These are phyloP conservation scores for Microplitis mediator DNA, from an alignment of 1,140 invertebrate genomes.

Conservation along the genomic window DNA sequence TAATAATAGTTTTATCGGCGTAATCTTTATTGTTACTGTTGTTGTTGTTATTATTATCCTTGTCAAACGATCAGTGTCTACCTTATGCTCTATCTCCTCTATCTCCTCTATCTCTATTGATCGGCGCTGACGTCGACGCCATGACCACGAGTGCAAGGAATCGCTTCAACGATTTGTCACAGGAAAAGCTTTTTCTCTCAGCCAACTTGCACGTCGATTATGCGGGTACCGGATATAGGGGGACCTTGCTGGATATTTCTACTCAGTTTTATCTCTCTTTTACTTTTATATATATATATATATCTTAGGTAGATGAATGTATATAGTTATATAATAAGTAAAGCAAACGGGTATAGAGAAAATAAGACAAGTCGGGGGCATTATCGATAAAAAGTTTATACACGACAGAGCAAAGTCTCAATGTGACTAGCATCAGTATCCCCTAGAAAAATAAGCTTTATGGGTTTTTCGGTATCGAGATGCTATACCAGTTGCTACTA, in stretches of 20 bases:
- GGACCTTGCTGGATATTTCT: neutral
- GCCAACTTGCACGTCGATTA: neutral
- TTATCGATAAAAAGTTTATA: conserved; percentile 27
- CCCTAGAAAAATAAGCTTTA: conserved; percentile 5
- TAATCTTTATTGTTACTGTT: too few species aligned
- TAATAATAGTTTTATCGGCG: too few species aligned
- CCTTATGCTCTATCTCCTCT: neutral
- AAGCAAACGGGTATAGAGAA: too few species aligned
- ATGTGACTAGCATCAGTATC: neutral
- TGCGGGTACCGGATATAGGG: neutral
- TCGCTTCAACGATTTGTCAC: conserved; percentile 30
- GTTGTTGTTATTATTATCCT: too few species aligned
- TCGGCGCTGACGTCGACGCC: neutral
- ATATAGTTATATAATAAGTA: neutral
- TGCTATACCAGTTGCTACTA: too few species aligned
- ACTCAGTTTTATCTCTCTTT: neutral
- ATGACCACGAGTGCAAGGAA: conserved; percentile 12
- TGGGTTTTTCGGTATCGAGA: conserved; percentile 16
- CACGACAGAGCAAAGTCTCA: neutral
- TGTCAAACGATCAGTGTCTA: neutral
- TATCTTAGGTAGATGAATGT: neutral
- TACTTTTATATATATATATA: too few species aligned
- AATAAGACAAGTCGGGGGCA: too few species aligned
- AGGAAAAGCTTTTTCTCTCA: conserved; percentile 16
- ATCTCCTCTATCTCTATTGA: neutral